A percentile compares a stretch with the other conserved stretches of the same genome.
phyloP scores from a whole-genome alignment of 92 coral and sea anemone species.

The Nematostella vectensis region DNA sequence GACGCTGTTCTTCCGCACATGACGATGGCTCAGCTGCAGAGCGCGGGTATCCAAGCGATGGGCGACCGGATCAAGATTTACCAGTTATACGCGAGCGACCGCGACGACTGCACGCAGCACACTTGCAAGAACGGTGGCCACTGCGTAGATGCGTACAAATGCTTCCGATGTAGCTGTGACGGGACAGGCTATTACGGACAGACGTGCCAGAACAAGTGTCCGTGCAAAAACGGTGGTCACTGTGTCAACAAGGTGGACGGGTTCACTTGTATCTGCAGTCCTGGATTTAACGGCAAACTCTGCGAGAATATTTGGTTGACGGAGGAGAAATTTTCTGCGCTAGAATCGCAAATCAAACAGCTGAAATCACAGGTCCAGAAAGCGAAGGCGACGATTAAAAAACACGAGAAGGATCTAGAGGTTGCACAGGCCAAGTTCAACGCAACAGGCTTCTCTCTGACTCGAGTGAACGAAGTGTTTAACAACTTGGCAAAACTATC shows the following conservation, averaged over 20 bases:
- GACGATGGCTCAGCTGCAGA: conserved; percentile 35
- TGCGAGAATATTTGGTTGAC: not conserved
- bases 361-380: not conserved
- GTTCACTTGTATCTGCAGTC: not conserved
- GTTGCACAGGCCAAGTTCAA: not conserved
- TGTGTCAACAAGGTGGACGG: not conserved
- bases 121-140: not conserved
- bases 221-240: not conserved
- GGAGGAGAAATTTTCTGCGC: not conserved
- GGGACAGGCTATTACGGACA: not conserved
- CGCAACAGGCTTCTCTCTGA: not conserved
- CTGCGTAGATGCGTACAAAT: not conserved
- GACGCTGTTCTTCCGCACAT: conserved; percentile 16
- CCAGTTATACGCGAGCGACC: conserved; percentile 34
- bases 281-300: not conserved
- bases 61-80: conserved; percentile 59
- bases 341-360: not conserved
- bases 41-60: conserved; percentile 32
- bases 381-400: not conserved
- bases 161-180: not conserved
- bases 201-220: not conserved
- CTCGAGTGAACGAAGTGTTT: not conserved
- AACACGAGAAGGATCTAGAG: not conserved
- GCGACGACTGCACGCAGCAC: conserved; percentile 29
- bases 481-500: not conserved